These are phyloP conservation scores for Eurystomus gularis DNA, from an alignment of 2,113 vertebrate genomes.

Conservation along the genomic window DNA sequence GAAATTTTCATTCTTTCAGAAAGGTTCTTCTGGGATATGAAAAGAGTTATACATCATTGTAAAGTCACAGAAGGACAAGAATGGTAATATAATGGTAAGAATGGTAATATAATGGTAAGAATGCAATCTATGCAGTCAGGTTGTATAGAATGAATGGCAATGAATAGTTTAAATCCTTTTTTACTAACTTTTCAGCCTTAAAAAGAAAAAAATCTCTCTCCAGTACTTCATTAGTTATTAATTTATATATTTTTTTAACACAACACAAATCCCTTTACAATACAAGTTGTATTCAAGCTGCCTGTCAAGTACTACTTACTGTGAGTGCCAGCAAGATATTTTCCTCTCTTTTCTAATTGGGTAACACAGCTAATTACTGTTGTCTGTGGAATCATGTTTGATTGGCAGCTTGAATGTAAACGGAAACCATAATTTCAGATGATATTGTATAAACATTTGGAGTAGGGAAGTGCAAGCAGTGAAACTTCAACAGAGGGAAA, in stretches of 20 bases:
- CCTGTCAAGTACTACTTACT: slow-evolving; percentile 69
- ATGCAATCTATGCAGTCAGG: background rate
- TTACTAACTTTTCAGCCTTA: background rate
- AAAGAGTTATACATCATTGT: background rate
- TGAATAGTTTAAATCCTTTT: background rate
- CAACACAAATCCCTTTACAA: slow-evolving; percentile 44
- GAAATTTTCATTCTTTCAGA: background rate
- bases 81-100: background rate
- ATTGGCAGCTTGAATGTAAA: slow-evolving; percentile 62
- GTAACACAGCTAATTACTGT: slow-evolving; percentile 70
- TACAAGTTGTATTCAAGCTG: slow-evolving; percentile 63
- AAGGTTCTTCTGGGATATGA: background rate
- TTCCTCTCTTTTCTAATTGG: slow-evolving; percentile 74
- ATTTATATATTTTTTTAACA: background rate
- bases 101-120: background rate
- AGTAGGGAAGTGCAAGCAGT: slow-evolving; percentile 26
- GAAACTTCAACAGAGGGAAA: slow-evolving; percentile 3
- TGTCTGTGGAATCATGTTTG: slow-evolving; percentile 61
- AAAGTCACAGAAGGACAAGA: background rate
- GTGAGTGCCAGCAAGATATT: slow-evolving; percentile 68
- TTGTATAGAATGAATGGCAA: background rate
- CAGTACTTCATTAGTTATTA: slow-evolving; percentile 21
- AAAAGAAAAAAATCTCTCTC: background rate
- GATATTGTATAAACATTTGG: slow-evolving; percentile 61
- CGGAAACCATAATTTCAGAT: slow-evolving; percentile 45